Evolutionary conservation across 2,888 invertebrate species (phyloP), one percentile per base, ranked within the genome.

Genomic region (Terebella lapidaria): DNA sequence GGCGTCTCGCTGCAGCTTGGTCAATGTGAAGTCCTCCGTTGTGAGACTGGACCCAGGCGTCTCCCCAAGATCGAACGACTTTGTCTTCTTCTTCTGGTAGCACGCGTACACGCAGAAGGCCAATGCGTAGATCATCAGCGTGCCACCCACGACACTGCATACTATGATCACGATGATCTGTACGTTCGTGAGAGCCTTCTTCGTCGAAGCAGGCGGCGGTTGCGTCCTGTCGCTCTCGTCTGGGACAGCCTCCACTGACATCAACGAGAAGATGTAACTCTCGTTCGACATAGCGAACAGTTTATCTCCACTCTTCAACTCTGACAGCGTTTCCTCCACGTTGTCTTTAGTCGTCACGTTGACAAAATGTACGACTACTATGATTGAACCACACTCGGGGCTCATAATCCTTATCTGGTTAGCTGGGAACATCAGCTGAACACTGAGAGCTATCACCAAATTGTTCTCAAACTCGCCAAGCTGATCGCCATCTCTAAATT

Each of bases 81-180:
- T 20, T 5, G 53, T 53, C 25, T 10, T 15, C 20, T 20, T 5
- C 27, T 27, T 15, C 20, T 53, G 53, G 20, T 53, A 20, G 20
- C 53, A 53, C 4, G 53, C 53, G 20, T 22, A 26, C 25, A 53
- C 5, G 27, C 53, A 53, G 53, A 27, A 22, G 5, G 4, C 27
- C 22, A 53, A 27, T 5, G 53, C 53, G 27, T 15, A 53, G 5
- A 53, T 26, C 5, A 53, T 5, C 10, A 53, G 5, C 27, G 26
- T 27, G 5, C 53, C 53, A 10, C 53, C 53, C 5, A 26, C 27
- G 10, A 53, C 53, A 53, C 53, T 15, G 27, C 53, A 53, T 10
- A 53, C 53, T 10, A 53, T 53, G 27, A 53, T 53, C 4, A 53
- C 5, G 20, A 53, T 53, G 4, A 53, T 53, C 27, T 53, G 26